Evolutionary conservation across 2,113 vertebrate genomes (phyloP), one percentile per base, ranked within the genome.

Genomic region (Okapia johnstoni): DNA sequence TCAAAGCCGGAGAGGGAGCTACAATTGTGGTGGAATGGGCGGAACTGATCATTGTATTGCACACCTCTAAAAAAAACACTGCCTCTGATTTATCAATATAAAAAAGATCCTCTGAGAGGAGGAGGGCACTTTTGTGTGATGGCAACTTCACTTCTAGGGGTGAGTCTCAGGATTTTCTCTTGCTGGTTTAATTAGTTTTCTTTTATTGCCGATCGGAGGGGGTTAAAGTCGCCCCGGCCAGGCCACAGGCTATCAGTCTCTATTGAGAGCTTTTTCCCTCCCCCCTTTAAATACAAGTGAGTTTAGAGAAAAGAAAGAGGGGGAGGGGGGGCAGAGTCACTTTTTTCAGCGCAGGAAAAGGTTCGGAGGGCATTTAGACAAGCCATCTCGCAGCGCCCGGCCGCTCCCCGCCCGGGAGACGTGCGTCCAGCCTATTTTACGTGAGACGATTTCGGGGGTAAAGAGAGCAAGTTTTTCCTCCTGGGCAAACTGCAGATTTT

Each of bases 91-190:
- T 99, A 99, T 99, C 99, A 99, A 99, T 99, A 99, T 99, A 99
- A 99, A 99, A 99, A 99, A 99, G 99, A 99, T 99, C 99, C 99
- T 99, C 99, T 99, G 99, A 99, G 99, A 99, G 99, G 99, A 99
- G 99, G 99, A 99, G 99, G 99, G 99, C 99, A 99, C 99, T 99
- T 99, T 99, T 99, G 99, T 99, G 99, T 99, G 99, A 99, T 99
- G 99, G 99, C 99, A 99, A 99, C 99, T 99, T 99, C 99, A 99
- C 99, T 99, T 99, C 99, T 99, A 99, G 99, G 99, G 99, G 99
- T 99, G 99, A 99, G 99, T 99, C 99, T 99, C 99, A 99, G 99
- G 99, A 99, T 99, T 99, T 98, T 98, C 98, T 99, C 99, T 99
- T 99, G 99, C 99, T 99, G 99, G 99, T 99, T 99, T 99, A 99